Evolutionary conservation across 2,113 vertebrate species (phyloP).

Genomic region (Cheirogaleus medius): DNA sequence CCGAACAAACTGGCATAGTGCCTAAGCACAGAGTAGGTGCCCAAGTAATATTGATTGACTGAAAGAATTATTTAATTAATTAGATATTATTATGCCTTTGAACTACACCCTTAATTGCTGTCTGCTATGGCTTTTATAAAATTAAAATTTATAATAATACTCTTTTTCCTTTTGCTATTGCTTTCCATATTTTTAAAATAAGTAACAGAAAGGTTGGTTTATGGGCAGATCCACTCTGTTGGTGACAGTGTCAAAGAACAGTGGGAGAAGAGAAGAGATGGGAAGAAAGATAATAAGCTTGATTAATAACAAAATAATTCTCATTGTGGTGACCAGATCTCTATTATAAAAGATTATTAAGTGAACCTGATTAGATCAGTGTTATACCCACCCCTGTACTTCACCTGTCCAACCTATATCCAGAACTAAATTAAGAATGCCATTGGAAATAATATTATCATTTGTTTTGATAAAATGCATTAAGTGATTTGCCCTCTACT

Average conservation of each 20-base stretch:
- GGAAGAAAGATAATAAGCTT: slow-evolving; percentile 10
- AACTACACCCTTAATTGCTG: not conserved
- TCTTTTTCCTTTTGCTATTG: not conserved
- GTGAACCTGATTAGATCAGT: not conserved
- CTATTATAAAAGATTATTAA: not conserved
- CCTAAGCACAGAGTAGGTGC: not conserved
- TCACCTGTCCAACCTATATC: not conserved
- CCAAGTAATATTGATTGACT: not conserved
- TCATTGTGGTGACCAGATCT: not conserved
- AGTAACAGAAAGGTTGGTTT: not conserved
- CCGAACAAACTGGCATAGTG: not conserved
- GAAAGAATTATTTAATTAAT: not conserved
- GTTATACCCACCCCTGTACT: not conserved
- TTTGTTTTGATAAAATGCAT: not conserved
- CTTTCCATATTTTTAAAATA: slow-evolving; percentile 13
- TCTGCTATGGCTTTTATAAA: not conserved
- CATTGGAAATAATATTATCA: not conserved
- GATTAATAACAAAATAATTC: not conserved
- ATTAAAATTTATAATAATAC: not conserved
- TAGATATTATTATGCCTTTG: not conserved
- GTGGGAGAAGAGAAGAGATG: not conserved
- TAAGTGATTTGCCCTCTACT: not conserved
- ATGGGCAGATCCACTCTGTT: not conserved
- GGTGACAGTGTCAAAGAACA: not conserved
- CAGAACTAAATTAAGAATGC: not conserved